Evolutionary conservation across 2,797 vertebrate genomes (phyloP).

Genomic region (Tarsius wallacei): DNA sequence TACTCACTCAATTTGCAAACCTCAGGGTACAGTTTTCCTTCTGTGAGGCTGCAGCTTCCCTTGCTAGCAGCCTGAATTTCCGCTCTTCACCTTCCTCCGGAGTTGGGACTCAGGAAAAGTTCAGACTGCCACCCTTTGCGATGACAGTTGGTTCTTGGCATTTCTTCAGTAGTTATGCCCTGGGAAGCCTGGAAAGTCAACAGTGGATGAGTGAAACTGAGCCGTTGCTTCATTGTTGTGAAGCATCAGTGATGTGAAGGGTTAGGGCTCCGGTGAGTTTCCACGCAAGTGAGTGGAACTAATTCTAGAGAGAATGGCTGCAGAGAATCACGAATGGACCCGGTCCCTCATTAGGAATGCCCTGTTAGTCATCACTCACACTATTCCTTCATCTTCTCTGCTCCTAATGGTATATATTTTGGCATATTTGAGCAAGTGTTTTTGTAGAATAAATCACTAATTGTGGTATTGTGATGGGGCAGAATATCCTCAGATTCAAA

Average conservation of each 20-base stretch:
- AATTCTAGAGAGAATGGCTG: neutral
- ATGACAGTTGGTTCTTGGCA: too few species aligned
- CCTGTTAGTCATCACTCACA: neutral
- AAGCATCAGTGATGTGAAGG: too few species aligned
- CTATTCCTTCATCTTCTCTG: neutral
- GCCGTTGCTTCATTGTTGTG: neutral
- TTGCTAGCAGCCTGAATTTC: too few species aligned
- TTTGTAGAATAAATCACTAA: neutral
- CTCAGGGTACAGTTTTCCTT: too few species aligned
- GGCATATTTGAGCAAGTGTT: neutral
- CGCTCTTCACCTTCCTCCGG: too few species aligned
- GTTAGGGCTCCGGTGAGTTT: neutral
- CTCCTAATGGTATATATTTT: neutral
- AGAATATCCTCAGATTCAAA: conserved; percentile 36
- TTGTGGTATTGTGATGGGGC: neutral
- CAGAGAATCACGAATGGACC: neutral
- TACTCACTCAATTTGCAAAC: too few species aligned
- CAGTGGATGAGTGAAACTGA: too few species aligned
- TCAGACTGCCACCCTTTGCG: too few species aligned
- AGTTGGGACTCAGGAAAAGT: too few species aligned
- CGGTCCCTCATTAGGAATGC: neutral
- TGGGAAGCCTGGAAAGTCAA: too few species aligned
- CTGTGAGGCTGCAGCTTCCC: too few species aligned
- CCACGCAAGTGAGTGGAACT: neutral
- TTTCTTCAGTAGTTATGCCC: too few species aligned